These are phyloP conservation scores for Hippocampus guttulatus DNA, from an alignment of 2,113 vertebrate species.

Conservation along the genomic window DNA sequence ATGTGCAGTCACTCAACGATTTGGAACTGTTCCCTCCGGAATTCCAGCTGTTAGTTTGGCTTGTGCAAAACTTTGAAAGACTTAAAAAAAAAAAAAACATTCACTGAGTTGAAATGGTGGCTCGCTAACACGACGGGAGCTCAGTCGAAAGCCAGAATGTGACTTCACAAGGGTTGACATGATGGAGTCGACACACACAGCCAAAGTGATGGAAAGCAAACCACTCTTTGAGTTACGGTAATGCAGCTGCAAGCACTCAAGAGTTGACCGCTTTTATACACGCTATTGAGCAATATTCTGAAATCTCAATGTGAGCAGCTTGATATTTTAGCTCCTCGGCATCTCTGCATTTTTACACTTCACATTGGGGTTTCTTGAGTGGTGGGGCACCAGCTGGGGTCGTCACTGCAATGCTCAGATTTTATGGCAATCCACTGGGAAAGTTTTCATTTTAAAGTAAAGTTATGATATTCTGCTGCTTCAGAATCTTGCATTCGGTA, in stretches of 20 bases:
- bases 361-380: background rate
- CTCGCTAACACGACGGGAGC: conserved; percentile 9
- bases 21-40: conserved; percentile 66
- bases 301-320: background rate
- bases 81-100: conserved; percentile 39
- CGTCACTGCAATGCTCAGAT: background rate
- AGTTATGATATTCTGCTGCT: background rate
- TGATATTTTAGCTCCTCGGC: background rate
- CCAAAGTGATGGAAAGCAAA: background rate
- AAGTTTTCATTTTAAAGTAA: background rate
- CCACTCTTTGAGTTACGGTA: conserved; percentile 5
- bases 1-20: conserved; percentile 77
- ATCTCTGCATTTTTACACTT: background rate
- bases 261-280: background rate
- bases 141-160: conserved; percentile 2
- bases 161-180: conserved; percentile 16
- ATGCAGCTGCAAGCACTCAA: conserved; percentile 6
- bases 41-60: conserved; percentile 68
- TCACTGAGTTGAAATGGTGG: conserved; percentile 24
- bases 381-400: background rate
- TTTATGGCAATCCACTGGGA: background rate
- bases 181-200: background rate
- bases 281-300: background rate
- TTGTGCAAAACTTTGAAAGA: conserved; percentile 73
- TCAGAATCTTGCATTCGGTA: background rate